These are phyloP conservation scores for Cheilosia vulpina DNA, from an alignment of 2,888 invertebrate species.

Conservation along the genomic window DNA sequence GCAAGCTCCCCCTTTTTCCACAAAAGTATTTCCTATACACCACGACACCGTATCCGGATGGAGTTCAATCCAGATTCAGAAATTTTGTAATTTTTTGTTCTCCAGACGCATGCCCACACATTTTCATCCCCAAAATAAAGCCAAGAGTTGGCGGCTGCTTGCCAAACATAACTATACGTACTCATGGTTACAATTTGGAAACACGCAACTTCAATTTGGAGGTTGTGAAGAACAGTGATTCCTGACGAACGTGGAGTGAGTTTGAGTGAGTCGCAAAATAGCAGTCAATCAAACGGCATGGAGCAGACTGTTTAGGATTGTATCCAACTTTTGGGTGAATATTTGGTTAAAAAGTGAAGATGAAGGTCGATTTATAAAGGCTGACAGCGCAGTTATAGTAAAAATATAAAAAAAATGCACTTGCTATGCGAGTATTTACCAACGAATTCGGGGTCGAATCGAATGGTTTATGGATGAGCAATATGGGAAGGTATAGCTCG, in stretches of 20 bases:
- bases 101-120: conserved; percentile 1
- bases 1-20: not conserved
- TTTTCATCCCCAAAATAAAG: conserved; percentile 9
- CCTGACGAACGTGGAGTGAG: not conserved
- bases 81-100: not conserved
- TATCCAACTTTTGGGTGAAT: too few relatives aligned
- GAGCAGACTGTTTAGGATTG: not conserved
- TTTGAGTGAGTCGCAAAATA: not conserved
- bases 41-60: not conserved
- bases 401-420: too few relatives aligned
- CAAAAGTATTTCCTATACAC: not conserved
- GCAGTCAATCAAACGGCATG: not conserved
- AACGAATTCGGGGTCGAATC: too few relatives aligned
- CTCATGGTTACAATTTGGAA: not conserved
- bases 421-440: too few relatives aligned
- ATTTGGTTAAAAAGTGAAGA: too few relatives aligned
- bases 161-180: not conserved
- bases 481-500: too few relatives aligned
- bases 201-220: conserved; percentile 1
- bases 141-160: not conserved
- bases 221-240: not conserved
- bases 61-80: conserved; percentile 7
- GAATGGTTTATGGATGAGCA: too few relatives aligned
- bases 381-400: too few relatives aligned
- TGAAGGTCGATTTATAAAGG: too few relatives aligned